A percentile compares a stretch with the other conserved stretches of the same genome.
Conservation (phyloP, 2,113 vertebrate species). For the Eulacestoma nigropectus region DNA sequence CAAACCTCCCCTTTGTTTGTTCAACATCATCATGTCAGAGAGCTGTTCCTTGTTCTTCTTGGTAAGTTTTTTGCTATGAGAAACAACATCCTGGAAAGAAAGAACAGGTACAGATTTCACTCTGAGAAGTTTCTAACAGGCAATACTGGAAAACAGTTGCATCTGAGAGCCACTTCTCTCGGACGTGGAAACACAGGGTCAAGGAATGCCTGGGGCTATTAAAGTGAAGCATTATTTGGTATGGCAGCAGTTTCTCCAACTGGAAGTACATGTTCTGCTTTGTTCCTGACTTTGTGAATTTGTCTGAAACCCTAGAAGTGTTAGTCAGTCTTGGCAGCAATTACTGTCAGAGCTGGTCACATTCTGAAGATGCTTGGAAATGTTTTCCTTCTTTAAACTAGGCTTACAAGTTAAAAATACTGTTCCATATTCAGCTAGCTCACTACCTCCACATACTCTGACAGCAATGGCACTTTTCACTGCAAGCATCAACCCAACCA, state of each 20-base stretch:
- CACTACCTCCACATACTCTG: neutral
- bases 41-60: conserved; percentile 96
- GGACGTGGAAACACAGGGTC: neutral
- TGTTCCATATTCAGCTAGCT: neutral
- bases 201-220: neutral
- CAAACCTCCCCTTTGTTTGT: conserved; percentile 92
- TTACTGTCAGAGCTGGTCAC: neutral
- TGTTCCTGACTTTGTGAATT: neutral
- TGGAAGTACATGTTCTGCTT: neutral
- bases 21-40: conserved; percentile 97
- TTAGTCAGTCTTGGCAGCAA: neutral
- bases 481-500: neutral
- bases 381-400: neutral
- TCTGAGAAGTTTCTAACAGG: neutral
- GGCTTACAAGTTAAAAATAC: neutral
- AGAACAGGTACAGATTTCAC: neutral
- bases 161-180: neutral
- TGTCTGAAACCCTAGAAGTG: neutral
- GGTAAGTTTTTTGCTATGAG: conserved; percentile 96
- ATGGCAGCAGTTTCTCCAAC: neutral
- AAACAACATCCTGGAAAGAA: conserved; percentile 88
- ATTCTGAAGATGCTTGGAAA: neutral
- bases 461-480: neutral
- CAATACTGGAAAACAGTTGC: neutral
- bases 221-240: neutral